These are phyloP conservation scores for Coelopa frigida DNA, from an alignment of 1,140 invertebrate species.

Conservation along the genomic window DNA sequence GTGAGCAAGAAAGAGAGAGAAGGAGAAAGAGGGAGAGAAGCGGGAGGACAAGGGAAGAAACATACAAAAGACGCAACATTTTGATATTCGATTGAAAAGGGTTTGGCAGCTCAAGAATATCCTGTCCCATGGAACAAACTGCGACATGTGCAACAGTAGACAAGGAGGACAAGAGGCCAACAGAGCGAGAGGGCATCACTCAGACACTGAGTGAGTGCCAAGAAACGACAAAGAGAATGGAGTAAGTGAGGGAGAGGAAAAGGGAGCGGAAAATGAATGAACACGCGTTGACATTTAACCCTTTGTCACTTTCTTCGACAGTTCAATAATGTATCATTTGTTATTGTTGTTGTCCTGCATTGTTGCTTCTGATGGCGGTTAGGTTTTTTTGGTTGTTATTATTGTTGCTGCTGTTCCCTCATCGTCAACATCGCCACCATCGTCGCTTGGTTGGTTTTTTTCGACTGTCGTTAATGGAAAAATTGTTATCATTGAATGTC, in stretches of 20 bases:
- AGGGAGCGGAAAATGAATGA: too few relatives aligned
- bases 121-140: too few relatives aligned
- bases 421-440: background rate
- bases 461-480: background rate
- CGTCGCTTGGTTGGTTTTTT: background rate
- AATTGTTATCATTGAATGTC: background rate
- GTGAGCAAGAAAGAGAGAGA: background rate
- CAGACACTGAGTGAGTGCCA: background rate
- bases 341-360: background rate
- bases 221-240: background rate
- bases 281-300: background rate
- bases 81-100: too few relatives aligned
- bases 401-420: background rate
- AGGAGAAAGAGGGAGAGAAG: background rate
- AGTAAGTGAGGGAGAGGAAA: too few relatives aligned
- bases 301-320: background rate
- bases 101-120: too few relatives aligned
- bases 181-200: background rate
- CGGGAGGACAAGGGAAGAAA: background rate
- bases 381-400: too few relatives aligned
- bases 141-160: too few relatives aligned
- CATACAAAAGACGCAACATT: too few relatives aligned
- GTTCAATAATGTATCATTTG: background rate
- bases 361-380: too few relatives aligned
- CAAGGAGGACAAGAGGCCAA: too few relatives aligned